A percentile compares a stretch with the other conserved stretches of the same genome.
Evolutionary conservation across 2,888 invertebrate genomes (phyloP).

Genomic region (Ophion slaviceki): DNA sequence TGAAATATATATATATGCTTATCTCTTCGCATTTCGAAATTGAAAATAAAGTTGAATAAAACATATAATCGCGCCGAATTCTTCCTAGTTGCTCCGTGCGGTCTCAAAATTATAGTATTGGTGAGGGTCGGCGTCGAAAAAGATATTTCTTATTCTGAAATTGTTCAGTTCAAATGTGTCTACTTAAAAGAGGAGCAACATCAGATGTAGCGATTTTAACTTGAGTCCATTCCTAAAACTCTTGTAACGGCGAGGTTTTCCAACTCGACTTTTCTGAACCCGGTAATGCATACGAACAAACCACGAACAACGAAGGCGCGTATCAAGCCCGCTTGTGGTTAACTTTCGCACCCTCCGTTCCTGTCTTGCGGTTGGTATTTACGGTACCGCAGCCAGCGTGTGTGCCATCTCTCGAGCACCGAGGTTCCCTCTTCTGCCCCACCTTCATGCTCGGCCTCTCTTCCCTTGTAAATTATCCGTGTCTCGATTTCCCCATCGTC

Average conservation of each 20-base stretch:
- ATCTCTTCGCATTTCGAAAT: too few relatives aligned
- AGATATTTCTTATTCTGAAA: neutral
- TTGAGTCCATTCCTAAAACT: constrained; percentile 30
- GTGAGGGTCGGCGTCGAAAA: neutral
- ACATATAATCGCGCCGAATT: neutral
- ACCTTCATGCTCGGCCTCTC: constrained; percentile 53
- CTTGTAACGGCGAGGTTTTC: constrained; percentile 61
- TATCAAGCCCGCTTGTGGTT: constrained; percentile 67
- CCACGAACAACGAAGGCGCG: constrained; percentile 57
- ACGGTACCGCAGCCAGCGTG: constrained; percentile 71
- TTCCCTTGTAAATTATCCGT: constrained; percentile 53
- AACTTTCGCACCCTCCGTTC: constrained; percentile 64
- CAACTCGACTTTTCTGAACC: constrained; percentile 54
- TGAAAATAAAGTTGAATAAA: neutral
- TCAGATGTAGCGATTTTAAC: constrained; percentile 1
- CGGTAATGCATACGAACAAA: constrained; percentile 66
- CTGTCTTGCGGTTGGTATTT: constrained; percentile 74
- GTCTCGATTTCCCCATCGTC: constrained; percentile 64
- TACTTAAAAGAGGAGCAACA: neutral
- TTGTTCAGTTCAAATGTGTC: constrained; percentile 12
- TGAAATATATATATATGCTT: too few relatives aligned
- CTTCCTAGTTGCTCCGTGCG: neutral
- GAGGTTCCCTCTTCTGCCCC: constrained; percentile 32
- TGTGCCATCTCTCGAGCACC: constrained; percentile 52
- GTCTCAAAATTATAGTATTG: neutral